Evolutionary conservation across 2,797 vertebrate species (phyloP).

Genomic region (Neosilurus hyrtlii): DNA sequence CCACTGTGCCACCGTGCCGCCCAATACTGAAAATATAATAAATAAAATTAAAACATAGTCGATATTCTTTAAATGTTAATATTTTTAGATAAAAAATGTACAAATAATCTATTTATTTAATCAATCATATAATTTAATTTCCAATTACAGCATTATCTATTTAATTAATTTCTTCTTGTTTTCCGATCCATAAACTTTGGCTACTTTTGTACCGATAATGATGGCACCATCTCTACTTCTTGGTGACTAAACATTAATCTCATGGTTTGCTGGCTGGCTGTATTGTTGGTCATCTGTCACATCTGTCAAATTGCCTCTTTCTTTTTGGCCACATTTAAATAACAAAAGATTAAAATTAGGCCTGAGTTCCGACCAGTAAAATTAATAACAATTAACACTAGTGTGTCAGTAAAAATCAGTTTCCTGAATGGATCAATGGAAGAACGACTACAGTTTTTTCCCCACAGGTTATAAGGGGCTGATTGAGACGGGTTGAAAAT

Average conservation of each 20-base stretch:
- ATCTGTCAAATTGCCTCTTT: neutral
- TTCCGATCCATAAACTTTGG: neutral
- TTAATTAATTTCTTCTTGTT: neutral
- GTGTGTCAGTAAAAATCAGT: neutral
- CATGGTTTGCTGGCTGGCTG: neutral
- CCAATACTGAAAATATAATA: neutral
- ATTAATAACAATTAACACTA: neutral
- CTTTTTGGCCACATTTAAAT: neutral
- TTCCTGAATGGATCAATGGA: neutral
- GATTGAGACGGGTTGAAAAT: neutral
- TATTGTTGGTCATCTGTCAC: neutral
- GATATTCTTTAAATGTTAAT: neutral
- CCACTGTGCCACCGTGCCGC: no score
- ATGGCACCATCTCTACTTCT: neutral
- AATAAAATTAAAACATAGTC: neutral
- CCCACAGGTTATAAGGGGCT: neutral
- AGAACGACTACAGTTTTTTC: neutral
- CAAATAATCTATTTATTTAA: no score
- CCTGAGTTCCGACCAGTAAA: neutral
- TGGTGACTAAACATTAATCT: neutral
- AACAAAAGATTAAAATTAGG: neutral
- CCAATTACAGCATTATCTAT: neutral
- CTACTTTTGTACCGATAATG: neutral
- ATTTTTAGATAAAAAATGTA: neutral
- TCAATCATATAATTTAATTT: no score